Percentiles rank a stretch among this genome's conserved stretches.
These are phyloP conservation scores for Corythoichthys intestinalis DNA, from an alignment of 2,113 vertebrate genomes.

Conservation along the genomic window DNA sequence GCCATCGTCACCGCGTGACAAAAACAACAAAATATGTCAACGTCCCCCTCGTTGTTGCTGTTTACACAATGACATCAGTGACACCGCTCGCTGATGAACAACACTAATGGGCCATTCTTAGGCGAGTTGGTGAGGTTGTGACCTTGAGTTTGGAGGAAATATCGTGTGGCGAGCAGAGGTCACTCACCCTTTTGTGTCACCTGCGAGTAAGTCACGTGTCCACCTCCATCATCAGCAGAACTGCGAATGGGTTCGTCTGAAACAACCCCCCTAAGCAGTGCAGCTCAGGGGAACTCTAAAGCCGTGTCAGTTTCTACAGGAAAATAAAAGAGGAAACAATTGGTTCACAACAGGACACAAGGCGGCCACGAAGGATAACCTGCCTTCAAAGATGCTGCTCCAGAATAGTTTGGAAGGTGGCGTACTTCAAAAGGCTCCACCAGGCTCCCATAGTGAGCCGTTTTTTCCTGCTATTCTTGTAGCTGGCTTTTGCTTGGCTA, in stretches of 20 bases:
- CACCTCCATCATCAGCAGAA: conserved; percentile 18
- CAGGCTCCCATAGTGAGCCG: conserved; percentile 70
- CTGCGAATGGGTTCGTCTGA: conserved; percentile 10
- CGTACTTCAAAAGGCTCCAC: conserved; percentile 85
- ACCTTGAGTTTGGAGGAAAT: conserved; percentile 66
- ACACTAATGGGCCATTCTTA: conserved; percentile 57
- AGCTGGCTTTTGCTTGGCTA: conserved; percentile 81
- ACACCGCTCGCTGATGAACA: conserved; percentile 56
- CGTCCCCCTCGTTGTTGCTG: conserved; percentile 14
- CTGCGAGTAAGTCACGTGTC: conserved; percentile 33
- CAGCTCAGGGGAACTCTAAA: conserved; percentile 68
- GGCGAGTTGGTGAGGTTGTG: conserved; percentile 52
- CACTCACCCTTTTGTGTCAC: conserved; percentile 53
- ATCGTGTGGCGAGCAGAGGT: conserved; percentile 50
- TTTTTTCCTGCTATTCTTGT: conserved; percentile 99
- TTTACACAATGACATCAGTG: conserved; percentile 60
- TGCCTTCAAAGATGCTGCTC: conserved; percentile 93
- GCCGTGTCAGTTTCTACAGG: conserved; percentile 81
- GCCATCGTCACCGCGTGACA: conserved; percentile 6
- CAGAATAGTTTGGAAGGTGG: conserved; percentile 89
- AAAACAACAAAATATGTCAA: conserved; percentile 52
- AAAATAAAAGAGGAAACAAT: conserved; percentile 96
- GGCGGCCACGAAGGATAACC: conserved; percentile 85
- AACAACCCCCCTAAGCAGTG: conserved; percentile 1
- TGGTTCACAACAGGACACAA: conserved; percentile 85